phyloP scores from a whole-genome alignment of 2,797 vertebrate genomes.

The Cirrhinus mrigala region DNA sequence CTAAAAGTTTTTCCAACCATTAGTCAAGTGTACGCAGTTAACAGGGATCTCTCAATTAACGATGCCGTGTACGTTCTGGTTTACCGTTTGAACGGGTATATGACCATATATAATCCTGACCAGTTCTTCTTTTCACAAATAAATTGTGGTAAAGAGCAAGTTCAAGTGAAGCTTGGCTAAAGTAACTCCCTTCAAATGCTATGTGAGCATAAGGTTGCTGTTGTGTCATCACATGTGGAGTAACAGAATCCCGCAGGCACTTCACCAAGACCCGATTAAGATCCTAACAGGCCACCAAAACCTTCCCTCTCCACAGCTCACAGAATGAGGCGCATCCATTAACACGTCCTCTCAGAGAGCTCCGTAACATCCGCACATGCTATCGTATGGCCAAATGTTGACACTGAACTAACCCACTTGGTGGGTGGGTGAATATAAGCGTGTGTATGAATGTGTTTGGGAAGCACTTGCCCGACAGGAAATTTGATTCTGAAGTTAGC shows the following conservation, averaged over 20 bases:
- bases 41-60: too few species aligned
- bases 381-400: conserved; percentile 64
- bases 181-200: conserved; percentile 16
- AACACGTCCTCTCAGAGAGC: conserved; percentile 67
- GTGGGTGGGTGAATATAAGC: conserved; percentile 24
- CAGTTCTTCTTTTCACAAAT: background rate
- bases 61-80: too few species aligned
- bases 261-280: conserved; percentile 34
- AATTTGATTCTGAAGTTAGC: conserved; percentile 45
- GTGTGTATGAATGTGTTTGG: conserved; percentile 17
- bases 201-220: conserved; percentile 18
- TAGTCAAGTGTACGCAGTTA: too few species aligned
- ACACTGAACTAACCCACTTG: conserved; percentile 43
- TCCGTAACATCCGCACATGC: conserved; percentile 68
- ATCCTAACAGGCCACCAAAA: conserved; percentile 43
- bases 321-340: conserved; percentile 57
- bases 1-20: too few species aligned
- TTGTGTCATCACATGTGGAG: conserved; percentile 56
- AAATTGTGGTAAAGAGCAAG: conserved; percentile 16
- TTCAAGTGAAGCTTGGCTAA: conserved; percentile 23
- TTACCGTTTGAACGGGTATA: too few species aligned
- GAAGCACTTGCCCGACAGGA: conserved; percentile 14
- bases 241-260: conserved; percentile 47
- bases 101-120: too few species aligned
- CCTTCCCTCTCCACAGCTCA: conserved; percentile 38